phyloP scores from a whole-genome alignment of 2,797 vertebrate species.

The Poecilia gillii region DNA sequence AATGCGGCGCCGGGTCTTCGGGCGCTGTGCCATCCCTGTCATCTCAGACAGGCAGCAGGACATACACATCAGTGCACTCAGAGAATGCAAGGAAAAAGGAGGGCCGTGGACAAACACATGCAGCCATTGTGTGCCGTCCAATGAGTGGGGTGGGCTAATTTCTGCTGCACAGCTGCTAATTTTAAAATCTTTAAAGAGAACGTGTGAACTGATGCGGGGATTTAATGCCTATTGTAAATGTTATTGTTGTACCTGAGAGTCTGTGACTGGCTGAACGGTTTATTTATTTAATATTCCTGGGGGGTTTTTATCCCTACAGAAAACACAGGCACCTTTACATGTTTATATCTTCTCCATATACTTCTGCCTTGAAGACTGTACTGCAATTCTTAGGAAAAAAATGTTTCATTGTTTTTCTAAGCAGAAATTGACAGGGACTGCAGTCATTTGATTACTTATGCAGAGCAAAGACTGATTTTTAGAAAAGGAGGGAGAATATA shows the following conservation, averaged over 20 bases:
- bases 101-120: slow-evolving; percentile 43
- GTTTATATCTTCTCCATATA: background rate
- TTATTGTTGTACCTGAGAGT: background rate
- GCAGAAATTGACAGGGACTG: background rate
- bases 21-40: slow-evolving; percentile 68
- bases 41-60: slow-evolving; percentile 66
- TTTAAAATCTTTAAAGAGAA: slow-evolving; percentile 19
- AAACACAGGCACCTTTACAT: too few relatives aligned
- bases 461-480: background rate
- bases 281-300: background rate
- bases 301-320: background rate
- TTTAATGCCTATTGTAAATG: background rate
- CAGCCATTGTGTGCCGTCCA: slow-evolving; percentile 42
- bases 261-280: background rate
- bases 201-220: background rate
- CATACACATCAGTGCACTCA: slow-evolving; percentile 58
- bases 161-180: slow-evolving; percentile 11
- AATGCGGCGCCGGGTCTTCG: slow-evolving; percentile 62
- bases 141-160: slow-evolving; percentile 34
- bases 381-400: background rate
- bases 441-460: background rate
- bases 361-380: too few relatives aligned
- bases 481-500: background rate
- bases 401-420: background rate
- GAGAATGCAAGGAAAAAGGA: slow-evolving; percentile 46